Evolutionary conservation across 1,140 invertebrate species (phyloP), one percentile per base, ranked within the genome.

Genomic region (Cydia pomonella): DNA sequence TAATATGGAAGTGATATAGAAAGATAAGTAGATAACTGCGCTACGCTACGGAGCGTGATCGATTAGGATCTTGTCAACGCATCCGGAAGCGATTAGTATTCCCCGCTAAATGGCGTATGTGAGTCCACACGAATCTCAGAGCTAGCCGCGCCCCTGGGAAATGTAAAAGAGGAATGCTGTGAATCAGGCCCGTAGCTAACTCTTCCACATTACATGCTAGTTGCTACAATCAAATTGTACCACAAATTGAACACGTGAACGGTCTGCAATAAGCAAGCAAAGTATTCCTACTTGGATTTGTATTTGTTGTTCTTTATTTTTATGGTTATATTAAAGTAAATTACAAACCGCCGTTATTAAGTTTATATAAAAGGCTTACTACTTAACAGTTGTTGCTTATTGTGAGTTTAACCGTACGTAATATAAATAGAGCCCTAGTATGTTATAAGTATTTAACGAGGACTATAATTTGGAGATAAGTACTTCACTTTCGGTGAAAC

Each of bases 141-240:
- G 64, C 29, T 38, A n/a, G 64, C 64, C 64, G 64, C 64, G 29
- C 64, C n/a, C 64, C 29, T 9, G 64, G 64, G 64, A 69, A 41
- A 69, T 69, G 64, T 18, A 69, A 69, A 69, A 69, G 27, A 69
- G 64, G 53, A 69, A 69, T 41, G 25, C 63, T 66, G 27, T 69
- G 64, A 69, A 33, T 69, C 64, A 69, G 27, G 64, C 16, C 27
- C 13, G 27, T 12, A 27, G 29, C 33, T 69, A 69, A 69, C 64
- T 38, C 27, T 69, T 69, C 64, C 64, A 69, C 64, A 69, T 69
- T 41, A 33, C 33, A 38, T 18, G 27, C n/a, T n/a, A n/a, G n/a
- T n/a, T n/a, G n/a, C n/a, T 69, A 16, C 29, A 12, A 69, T 41
- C 64, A 9, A 21, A 69, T 69, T 69, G 5, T 69, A 69, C 6